A percentile compares a stretch with the other conserved stretches of the same genome.
Evolutionary conservation across 2,888 invertebrate species (phyloP).

Genomic region (Epinotia ramella): DNA sequence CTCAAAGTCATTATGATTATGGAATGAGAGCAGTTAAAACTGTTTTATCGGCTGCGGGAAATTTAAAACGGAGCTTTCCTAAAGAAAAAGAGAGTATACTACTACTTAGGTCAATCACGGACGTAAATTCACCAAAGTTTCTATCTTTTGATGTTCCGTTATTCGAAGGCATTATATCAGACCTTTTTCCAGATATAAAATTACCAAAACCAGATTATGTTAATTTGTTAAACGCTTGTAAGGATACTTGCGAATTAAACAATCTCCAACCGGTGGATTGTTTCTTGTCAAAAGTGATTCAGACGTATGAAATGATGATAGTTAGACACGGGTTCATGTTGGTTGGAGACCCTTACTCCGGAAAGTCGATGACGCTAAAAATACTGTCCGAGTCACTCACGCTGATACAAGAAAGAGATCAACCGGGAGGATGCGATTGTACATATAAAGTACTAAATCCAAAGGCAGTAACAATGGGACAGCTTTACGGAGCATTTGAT

Average conservation of each 20-base stretch:
- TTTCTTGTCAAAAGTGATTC: slow-evolving; percentile 93
- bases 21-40: slow-evolving; percentile 96
- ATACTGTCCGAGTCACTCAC: slow-evolving; percentile 91
- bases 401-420: slow-evolving; percentile 86
- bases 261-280: slow-evolving; percentile 91
- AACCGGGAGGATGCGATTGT: slow-evolving; percentile 85
- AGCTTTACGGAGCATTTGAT: slow-evolving; percentile 96
- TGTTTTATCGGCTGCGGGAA: slow-evolving; percentile 93
- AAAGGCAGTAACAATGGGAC: slow-evolving; percentile 96
- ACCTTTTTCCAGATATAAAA: slow-evolving; percentile 93
- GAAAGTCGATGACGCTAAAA: slow-evolving; percentile 92
- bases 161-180: slow-evolving; percentile 95
- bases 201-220: slow-evolving; percentile 91
- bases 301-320: slow-evolving; percentile 97
- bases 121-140: slow-evolving; percentile 97
- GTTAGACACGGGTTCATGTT: slow-evolving; percentile 97
- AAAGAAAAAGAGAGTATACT: slow-evolving; percentile 92
- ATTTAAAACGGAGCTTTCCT: slow-evolving; percentile 91
- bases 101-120: slow-evolving; percentile 93
- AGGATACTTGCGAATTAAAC: slow-evolving; percentile 85
- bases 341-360: slow-evolving; percentile 93
- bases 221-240: slow-evolving; percentile 88
- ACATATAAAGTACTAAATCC: slow-evolving; percentile 94
- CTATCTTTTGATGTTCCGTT: slow-evolving; percentile 94
- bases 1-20: slow-evolving; percentile 95